Base-by-base conservation (phyloP, 2,797 vertebrate genomes). In the Pempheris klunzingeri region DNA sequence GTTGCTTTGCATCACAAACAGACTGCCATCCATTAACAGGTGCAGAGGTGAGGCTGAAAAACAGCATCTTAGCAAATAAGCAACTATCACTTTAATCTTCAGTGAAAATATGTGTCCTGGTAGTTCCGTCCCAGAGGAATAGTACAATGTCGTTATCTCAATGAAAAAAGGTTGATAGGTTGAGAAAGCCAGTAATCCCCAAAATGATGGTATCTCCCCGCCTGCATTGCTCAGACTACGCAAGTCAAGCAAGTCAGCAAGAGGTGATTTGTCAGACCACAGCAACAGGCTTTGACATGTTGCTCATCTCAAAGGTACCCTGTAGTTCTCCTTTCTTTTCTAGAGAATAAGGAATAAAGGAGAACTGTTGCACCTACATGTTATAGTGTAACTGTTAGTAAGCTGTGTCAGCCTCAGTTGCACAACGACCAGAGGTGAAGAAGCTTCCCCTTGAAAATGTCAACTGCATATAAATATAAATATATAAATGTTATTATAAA, bases 231-330 rank as follows among this genome's bases (percentile, higher is more conserved):
- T 30, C 20, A 36, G 30, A 46, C 66, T 49, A 10, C 43, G 22
- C n/a, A n/a, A n/a, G n/a, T n/a, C n/a, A n/a, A n/a, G n/a, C n/a
- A n/a, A n/a, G n/a, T n/a, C n/a, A n/a, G n/a, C n/a, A n/a, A n/a
- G n/a, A n/a, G n/a, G n/a, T n/a, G n/a, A n/a, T n/a, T n/a, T n/a
- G n/a, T n/a, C 66, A 32, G 30, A 61, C 60, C 13, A 54, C 43
- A 46, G 30, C 17, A 72, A 74, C 87, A 88, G 28, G 88, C 76
- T 49, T 30, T 50, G 66, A 81, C 88, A 57, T 63, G 87, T 59
- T n/a, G 26, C 49, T 46, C 2, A 4, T 34, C 14, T 61, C 24
- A 47, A 32, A 30, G 4, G 0, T 30, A 78, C 18, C n/a, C 14
- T 58, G 28, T 54, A n/a, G 2, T 26, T 43, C 30, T 43, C 26